phyloP scores from a whole-genome alignment of 1,140 invertebrate species.

The Agrilus planipennis region DNA sequence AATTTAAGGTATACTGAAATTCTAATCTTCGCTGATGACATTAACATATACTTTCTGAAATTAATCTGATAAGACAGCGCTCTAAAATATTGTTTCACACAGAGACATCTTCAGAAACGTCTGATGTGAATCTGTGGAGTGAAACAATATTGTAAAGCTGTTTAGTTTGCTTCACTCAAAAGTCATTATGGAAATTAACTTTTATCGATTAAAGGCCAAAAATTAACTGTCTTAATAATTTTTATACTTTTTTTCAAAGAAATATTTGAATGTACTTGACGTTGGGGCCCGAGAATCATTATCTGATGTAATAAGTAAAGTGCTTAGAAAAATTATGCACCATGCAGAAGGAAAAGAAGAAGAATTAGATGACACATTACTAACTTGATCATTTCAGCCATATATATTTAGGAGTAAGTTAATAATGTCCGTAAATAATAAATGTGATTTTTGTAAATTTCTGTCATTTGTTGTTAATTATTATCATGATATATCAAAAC shows the following conservation, averaged over 20 bases:
- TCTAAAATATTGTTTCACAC: too few species aligned
- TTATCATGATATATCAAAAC: too few species aligned
- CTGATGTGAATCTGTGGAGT: not conserved
- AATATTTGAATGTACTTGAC: slow-evolving; percentile 65
- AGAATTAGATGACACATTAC: slow-evolving; percentile 81
- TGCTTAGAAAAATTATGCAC: slow-evolving; percentile 56
- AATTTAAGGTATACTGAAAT: too few species aligned
- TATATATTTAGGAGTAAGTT: too few species aligned
- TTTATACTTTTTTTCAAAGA: slow-evolving; percentile 39
- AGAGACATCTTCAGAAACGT: too few species aligned
- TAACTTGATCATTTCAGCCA: slow-evolving; percentile 46
- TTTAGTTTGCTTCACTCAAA: not conserved
- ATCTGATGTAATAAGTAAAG: slow-evolving; percentile 77
- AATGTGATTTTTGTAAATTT: too few species aligned
- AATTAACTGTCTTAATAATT: slow-evolving; percentile 6
- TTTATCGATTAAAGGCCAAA: too few species aligned
- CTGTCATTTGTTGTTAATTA: too few species aligned
- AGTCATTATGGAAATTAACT: not conserved
- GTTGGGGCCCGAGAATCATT: slow-evolving; percentile 78
- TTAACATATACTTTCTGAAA: too few species aligned
- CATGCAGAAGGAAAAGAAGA: slow-evolving; percentile 75
- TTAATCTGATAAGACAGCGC: too few species aligned
- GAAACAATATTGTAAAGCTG: not conserved
- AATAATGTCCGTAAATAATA: too few species aligned
- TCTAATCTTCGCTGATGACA: too few species aligned